Conservation (phyloP, 1,140 invertebrate species). For the Andrena cerasifolii region DNA sequence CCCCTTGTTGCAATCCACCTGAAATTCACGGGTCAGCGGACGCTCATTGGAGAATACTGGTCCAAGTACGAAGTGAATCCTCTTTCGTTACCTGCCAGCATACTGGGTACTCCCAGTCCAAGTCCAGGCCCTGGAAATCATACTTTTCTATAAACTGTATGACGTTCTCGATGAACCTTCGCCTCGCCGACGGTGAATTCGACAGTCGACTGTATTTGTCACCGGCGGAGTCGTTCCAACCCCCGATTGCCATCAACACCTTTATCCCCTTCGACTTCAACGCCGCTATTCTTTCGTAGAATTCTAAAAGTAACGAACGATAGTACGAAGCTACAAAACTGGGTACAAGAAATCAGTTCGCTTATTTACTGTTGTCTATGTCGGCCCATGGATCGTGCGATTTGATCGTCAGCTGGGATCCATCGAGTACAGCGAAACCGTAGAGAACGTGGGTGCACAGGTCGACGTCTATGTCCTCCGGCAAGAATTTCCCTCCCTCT, state of each 20-base stretch:
- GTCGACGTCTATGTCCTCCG: slow-evolving; percentile 85
- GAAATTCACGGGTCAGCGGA: slow-evolving; percentile 20
- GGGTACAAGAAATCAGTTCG: background rate
- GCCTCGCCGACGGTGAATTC: slow-evolving; percentile 79
- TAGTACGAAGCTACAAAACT: too few relatives aligned
- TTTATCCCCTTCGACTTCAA: slow-evolving; percentile 84
- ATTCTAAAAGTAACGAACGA: slow-evolving; percentile 75
- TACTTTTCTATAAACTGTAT: slow-evolving; percentile 84
- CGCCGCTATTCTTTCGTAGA: slow-evolving; percentile 84
- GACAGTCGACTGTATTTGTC: slow-evolving; percentile 85
- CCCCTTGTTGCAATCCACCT: slow-evolving; percentile 90
- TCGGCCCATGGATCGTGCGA: slow-evolving; percentile 86
- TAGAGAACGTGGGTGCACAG: slow-evolving; percentile 88
- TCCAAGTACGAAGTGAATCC: too few relatives aligned
- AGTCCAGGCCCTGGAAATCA: slow-evolving; percentile 85
- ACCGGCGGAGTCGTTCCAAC: slow-evolving; percentile 86
- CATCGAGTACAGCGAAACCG: slow-evolving; percentile 86
- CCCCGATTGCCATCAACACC: slow-evolving; percentile 85
- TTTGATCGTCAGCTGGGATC: slow-evolving; percentile 82
- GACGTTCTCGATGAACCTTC: slow-evolving; percentile 82
- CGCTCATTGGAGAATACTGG: too few relatives aligned
- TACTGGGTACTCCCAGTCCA: slow-evolving; percentile 87
- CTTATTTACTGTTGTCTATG: slow-evolving; percentile 83
- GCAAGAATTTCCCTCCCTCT: slow-evolving; percentile 83
- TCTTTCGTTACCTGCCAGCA: slow-evolving; percentile 83